phyloP scores from a whole-genome alignment of 2,797 vertebrate species.

The Benthosema pterotum region DNA sequence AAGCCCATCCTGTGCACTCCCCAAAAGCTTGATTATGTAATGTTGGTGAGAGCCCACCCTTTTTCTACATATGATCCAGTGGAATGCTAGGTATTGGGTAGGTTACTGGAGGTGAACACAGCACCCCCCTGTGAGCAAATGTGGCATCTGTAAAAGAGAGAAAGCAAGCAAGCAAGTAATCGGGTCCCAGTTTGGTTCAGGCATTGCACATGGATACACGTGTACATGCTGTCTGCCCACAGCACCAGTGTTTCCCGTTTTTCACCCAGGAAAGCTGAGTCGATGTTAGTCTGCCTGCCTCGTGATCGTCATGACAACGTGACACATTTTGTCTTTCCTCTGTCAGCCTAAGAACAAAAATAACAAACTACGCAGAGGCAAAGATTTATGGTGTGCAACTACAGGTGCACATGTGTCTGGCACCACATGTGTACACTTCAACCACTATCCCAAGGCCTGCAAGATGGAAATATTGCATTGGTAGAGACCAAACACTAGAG shows the following conservation, averaged over 20 bases:
- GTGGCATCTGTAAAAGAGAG: conserved; percentile 5
- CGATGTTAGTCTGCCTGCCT: too few species aligned
- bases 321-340: too few species aligned
- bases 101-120: conserved; percentile 10
- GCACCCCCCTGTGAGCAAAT: conserved; percentile 43
- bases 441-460: neutral
- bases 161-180: too few species aligned
- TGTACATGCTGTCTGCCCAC: neutral
- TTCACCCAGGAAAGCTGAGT: too few species aligned
- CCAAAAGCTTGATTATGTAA: neutral
- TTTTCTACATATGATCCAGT: neutral
- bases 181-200: too few species aligned
- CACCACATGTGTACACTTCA: neutral
- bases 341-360: too few species aligned
- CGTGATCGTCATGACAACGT: too few species aligned
- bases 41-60: neutral
- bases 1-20: too few species aligned
- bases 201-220: neutral
- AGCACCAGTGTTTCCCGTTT: neutral
- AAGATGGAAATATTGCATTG: conserved; percentile 32
- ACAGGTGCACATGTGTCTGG: neutral
- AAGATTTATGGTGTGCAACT: too few species aligned
- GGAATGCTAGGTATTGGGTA: neutral
- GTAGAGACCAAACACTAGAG: conserved; percentile 59
- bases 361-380: too few species aligned